Evolutionary conservation across 2,797 vertebrate species (phyloP), one percentile per base, ranked within the genome.

Genomic region (Channallabes apus): DNA sequence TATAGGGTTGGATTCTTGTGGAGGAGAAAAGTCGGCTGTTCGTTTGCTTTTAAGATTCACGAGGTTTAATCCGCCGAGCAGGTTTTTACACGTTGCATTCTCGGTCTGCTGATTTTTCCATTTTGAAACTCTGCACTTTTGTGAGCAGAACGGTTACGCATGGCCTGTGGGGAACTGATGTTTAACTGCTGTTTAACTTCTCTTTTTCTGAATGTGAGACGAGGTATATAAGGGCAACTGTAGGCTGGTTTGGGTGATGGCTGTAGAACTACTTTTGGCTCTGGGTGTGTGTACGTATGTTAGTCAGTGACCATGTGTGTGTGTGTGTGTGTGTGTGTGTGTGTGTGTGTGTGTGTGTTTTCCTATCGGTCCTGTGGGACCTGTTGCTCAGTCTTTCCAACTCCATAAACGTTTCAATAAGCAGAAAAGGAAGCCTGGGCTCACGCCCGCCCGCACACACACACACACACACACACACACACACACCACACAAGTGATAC

Each of bases 381-480:
- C 20, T 59, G n/a, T 32, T 27, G 82, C 54, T 84, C 84, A 67
- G 58, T 84, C 32, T 81, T 77, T 88, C 84, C 84, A 77, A 77
- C 71, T 77, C 78, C 82, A 86, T 84, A 22, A 51, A 51, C 82
- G 71, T 87, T 87, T 65, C 84, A 51, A 64, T 59, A 29, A 86
- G 41, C 18, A 84, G 82, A 84, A 77, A 65, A 84, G 65, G 64
- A 84, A 83, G 62, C 38, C 29, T 17, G 17, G 29, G 65, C 4
- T 1, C 56, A 41, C 12, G 2, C 54, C 27, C 75, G 38, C 67
- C 58, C 85, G 58, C 75, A 51, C 81, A 64, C 76, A 73, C 56
- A 76, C 71, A 77, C 71, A 85, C 83, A 51, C 80, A 78, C 72
- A 77, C 72, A 64, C 35, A 76, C 41, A 81, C 64, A 80, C 61